Evolutionary conservation across 2,113 vertebrate species (phyloP), one percentile per base, ranked within the genome.

Genomic region (Microtus oregoni): DNA sequence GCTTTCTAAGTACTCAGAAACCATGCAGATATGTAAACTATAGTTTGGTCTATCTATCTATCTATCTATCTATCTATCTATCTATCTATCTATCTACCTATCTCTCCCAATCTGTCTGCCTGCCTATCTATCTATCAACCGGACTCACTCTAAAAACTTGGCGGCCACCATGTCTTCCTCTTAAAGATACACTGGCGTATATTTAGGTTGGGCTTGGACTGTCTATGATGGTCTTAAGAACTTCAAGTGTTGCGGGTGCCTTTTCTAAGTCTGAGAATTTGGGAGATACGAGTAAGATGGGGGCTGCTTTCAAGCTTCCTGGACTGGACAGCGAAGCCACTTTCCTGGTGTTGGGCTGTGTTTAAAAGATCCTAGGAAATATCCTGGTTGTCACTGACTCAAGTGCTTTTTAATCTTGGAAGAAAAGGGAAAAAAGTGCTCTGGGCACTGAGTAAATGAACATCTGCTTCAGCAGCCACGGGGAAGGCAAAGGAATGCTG

Each of bases 341-440:
- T 95, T 94, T 95, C 41, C 81, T 81, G 86, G 89, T 79, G 65
- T 20, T 72, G 35, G 63, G 44, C 41, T 89, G 35, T 86, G 32
- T 87, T 52, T 87, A 85, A 95, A 95, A 94, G 81, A 93, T 90
- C 67, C 14, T 38, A 70, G 65, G 73, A 96, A 91, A 91, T 96
- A 94, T 95, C 96, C 95, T 55, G 91, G 92, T 93, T 98, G 93
- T 86, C 90, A 82, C 47, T 88, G 86, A 93, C 82, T 95, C 92
- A 94, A 95, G 85, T 91, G 41, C 15, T 95, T 94, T 93, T 73
- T 52, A 70, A 70, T 89, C 89, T 90, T 78, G 58, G 61, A n/a
- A 50, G n/a, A 61, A 92, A 94, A 6, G 95, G 92, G 92, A n/a
- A 94, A 94, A 97, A 90, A 55, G 92, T 73, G 81, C 52, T 89